Evolutionary conservation across 2,797 vertebrate species (phyloP).

Genomic region (Rhinoraja longicauda): DNA sequence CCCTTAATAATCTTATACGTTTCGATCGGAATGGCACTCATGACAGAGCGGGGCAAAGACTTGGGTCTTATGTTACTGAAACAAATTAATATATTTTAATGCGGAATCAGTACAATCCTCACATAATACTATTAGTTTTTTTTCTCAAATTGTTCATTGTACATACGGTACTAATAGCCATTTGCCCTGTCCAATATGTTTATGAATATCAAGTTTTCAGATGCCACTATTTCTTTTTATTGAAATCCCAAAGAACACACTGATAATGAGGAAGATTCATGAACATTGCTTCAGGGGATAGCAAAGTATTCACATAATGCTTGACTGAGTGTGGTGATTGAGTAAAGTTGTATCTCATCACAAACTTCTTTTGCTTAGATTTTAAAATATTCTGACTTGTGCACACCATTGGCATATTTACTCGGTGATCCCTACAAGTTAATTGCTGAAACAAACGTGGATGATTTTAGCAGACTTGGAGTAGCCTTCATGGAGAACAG

Average conservation of each 20-base stretch:
- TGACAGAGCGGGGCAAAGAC: not conserved
- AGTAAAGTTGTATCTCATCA: not conserved
- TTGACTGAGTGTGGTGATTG: not conserved
- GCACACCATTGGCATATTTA: constrained; percentile 73
- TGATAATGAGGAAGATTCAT: not conserved
- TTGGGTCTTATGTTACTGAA: not conserved
- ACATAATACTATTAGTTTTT: not conserved
- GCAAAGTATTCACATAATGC: not conserved
- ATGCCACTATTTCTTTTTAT: not conserved
- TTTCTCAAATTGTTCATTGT: not conserved
- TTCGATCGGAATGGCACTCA: too few species aligned
- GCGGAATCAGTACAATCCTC: not conserved
- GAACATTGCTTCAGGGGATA: not conserved
- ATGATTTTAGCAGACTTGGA: constrained; percentile 81
- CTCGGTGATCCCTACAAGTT: constrained; percentile 71
- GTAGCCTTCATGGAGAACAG: constrained; percentile 88
- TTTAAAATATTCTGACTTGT: constrained; percentile 83
- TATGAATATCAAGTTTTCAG: not conserved
- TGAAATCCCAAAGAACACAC: not conserved
- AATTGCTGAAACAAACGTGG: constrained; percentile 77
- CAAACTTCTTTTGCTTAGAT: constrained; percentile 56
- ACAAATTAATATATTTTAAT: not conserved
- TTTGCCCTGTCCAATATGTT: not conserved
- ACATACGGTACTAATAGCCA: not conserved
- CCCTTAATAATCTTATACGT: too few species aligned